Percentiles rank a stretch among this genome's conserved stretches.
Conservation (phyloP, 1,140 invertebrate genomes). For the Goniozus legneri region DNA sequence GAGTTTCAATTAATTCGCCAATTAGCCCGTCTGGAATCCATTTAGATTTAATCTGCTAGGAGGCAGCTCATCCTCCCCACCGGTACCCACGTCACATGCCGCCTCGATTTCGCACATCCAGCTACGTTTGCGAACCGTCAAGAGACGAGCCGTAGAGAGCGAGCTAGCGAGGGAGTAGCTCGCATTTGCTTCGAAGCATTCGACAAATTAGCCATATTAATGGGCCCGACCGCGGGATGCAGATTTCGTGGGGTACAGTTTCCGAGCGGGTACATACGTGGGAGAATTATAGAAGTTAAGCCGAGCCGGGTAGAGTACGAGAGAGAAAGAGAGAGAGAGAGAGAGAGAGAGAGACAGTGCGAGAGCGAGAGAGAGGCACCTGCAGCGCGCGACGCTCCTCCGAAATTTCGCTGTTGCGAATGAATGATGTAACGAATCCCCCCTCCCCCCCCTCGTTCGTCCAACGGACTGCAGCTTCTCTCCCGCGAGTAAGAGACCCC, state of each 20-base stretch:
- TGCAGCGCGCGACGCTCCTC: not conserved
- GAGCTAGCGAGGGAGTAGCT: conserved; percentile 14
- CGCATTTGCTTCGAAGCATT: conserved; percentile 33
- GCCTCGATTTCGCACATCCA: too few species aligned
- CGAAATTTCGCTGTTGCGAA: not conserved
- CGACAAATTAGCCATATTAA: conserved; percentile 36
- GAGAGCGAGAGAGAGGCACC: not conserved
- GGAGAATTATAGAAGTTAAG: conserved; percentile 27
- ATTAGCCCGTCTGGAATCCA: conserved; percentile 31
- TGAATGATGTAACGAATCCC: not conserved
- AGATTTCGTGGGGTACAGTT: conserved; percentile 23
- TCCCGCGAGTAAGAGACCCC: too few species aligned
- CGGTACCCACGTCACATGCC: too few species aligned
- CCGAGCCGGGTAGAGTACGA: conserved; percentile 15
- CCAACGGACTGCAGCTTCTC: too few species aligned
- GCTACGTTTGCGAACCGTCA: too few species aligned
- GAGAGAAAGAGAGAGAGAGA: too few species aligned
- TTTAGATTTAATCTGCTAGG: conserved; percentile 36
- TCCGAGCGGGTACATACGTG: conserved; percentile 18
- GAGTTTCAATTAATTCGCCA: conserved; percentile 38
- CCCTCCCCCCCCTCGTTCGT: too few species aligned
- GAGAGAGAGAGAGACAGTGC: too few species aligned
- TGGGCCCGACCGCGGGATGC: conserved; percentile 22
- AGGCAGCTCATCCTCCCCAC: conserved; percentile 17
- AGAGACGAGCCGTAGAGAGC: too few species aligned